These are phyloP conservation scores for Caerostris extrusa DNA, from an alignment of 1,140 invertebrate species.

Conservation along the genomic window DNA sequence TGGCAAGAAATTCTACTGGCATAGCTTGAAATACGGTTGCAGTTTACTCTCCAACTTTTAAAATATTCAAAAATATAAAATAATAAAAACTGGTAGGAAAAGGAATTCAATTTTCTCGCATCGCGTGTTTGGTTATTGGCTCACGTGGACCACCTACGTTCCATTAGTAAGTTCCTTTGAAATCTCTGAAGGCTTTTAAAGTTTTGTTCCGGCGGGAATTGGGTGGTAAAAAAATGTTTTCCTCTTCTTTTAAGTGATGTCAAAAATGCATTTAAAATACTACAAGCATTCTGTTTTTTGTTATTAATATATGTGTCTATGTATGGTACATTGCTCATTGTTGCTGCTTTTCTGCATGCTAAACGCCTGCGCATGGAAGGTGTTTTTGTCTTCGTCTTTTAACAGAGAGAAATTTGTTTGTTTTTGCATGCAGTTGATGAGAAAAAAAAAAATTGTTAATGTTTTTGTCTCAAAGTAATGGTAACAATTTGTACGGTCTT, in stretches of 20 bases:
- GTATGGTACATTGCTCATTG: too few species aligned
- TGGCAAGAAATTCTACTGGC: neutral
- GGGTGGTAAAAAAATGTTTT: neutral
- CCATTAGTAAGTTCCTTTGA: slow-evolving; percentile 35
- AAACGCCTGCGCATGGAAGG: too few species aligned
- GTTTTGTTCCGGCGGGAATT: neutral
- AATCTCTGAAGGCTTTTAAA: neutral
- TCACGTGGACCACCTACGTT: slow-evolving; percentile 11
- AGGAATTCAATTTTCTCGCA: slow-evolving; percentile 59
- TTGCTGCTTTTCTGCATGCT: too few species aligned
- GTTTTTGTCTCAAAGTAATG: too few species aligned
- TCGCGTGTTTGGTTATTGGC: neutral
- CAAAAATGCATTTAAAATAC: neutral
- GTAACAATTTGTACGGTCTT: too few species aligned
- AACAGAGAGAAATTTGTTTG: too few species aligned
- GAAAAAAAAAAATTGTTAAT: too few species aligned
- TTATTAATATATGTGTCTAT: too few species aligned
- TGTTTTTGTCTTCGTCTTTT: too few species aligned
- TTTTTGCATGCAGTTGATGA: too few species aligned
- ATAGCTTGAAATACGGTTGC: slow-evolving; percentile 39
- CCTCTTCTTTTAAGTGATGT: neutral
- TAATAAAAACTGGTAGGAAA: neutral
- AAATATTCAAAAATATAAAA: slow-evolving; percentile 44
- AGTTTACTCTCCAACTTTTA: slow-evolving; percentile 49
- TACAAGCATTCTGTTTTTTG: neutral